Evolutionary conservation across 2,888 invertebrate species (phyloP).

Genomic region (Sphecodes monilicornis): DNA sequence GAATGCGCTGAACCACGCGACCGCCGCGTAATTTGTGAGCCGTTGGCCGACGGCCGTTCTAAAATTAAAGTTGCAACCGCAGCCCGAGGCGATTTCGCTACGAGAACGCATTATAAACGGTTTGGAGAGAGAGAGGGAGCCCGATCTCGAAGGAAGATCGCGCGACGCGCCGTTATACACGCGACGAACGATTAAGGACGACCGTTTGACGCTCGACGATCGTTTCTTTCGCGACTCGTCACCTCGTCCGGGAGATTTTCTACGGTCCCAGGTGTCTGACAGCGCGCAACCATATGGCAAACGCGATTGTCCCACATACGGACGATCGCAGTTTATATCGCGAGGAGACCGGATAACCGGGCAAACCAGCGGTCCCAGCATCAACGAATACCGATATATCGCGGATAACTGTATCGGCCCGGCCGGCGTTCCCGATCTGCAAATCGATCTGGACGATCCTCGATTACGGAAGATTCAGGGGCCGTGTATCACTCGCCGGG

Average conservation of each 20-base stretch:
- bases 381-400: constrained; percentile 68
- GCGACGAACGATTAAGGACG: constrained; percentile 49
- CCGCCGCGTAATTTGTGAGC: constrained; percentile 32
- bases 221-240: constrained; percentile 13
- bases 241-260: constrained; percentile 6
- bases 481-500: constrained; percentile 37
- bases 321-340: constrained; percentile 58
- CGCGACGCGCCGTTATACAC: constrained; percentile 54
- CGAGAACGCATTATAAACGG: constrained; percentile 28
- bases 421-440: constrained; percentile 37
- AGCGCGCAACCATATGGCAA: constrained; percentile 61
- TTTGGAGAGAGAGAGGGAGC: constrained; percentile 4
- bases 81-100: constrained; percentile 7
- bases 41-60: constrained; percentile 24
- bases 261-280: background rate
- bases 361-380: constrained; percentile 54
- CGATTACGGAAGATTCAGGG: constrained; percentile 10
- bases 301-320: constrained; percentile 73
- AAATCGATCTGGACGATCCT: constrained; percentile 65
- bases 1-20: constrained; percentile 34
- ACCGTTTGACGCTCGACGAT: constrained; percentile 16
- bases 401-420: constrained; percentile 66
- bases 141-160: constrained; percentile 16
- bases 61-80: constrained; percentile 44
- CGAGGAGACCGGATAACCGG: constrained; percentile 50